phyloP scores from a whole-genome alignment of 2,888 invertebrate species.

The Didymodactylos carnosus region DNA sequence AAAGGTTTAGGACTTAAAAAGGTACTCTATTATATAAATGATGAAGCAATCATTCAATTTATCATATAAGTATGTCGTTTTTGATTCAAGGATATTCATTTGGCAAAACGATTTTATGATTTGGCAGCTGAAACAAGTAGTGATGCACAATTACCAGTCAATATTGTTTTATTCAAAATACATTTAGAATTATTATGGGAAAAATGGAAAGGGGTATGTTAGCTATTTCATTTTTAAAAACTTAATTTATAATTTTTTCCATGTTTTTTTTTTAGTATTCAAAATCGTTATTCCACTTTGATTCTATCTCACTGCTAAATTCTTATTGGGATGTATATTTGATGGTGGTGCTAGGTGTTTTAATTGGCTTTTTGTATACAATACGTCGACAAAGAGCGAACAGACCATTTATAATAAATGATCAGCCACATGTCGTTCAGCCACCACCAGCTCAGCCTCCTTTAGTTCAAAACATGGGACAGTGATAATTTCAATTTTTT shows the following conservation, averaged over 20 bases:
- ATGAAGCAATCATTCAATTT: background rate
- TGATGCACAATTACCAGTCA: slow-evolving; percentile 80
- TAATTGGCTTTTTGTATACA: slow-evolving; percentile 46
- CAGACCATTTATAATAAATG: no score
- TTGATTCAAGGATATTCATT: slow-evolving; percentile 49
- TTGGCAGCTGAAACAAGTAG: slow-evolving; percentile 72
- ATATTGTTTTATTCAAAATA: slow-evolving; percentile 65
- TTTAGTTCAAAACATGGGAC: no score
- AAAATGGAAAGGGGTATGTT: no score
- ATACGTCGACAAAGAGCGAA: slow-evolving; percentile 3
- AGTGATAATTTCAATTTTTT: background rate
- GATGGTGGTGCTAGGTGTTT: slow-evolving; percentile 56
- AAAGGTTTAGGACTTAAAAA: slow-evolving; percentile 69
- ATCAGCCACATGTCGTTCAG: no score
- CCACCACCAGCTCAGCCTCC: background rate
- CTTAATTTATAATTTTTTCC: no score
- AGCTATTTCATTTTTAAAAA: no score
- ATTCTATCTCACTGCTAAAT: background rate
- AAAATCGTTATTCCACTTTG: background rate
- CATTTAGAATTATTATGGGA: slow-evolving; percentile 44
- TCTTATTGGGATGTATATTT: slow-evolving; percentile 73
- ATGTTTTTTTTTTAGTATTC: background rate
- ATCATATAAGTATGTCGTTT: background rate
- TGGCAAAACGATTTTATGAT: slow-evolving; percentile 92
- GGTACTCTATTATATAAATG: no score